Evolutionary conservation across 2,113 vertebrate genomes (phyloP).

Genomic region (Eubucco bourcierii): DNA sequence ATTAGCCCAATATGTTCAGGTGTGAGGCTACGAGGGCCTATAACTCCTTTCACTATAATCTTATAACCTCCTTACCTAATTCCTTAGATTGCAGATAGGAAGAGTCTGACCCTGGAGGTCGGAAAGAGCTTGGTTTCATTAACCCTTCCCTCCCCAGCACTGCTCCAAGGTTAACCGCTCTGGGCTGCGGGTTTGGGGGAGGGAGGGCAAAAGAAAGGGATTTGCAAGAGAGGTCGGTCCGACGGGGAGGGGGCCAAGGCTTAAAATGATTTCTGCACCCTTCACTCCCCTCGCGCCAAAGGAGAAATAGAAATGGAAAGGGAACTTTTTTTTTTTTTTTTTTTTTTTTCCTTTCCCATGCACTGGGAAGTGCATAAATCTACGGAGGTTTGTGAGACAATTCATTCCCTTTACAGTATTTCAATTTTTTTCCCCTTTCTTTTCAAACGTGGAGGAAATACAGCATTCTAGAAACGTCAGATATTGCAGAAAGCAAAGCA

Average conservation of each 20-base stretch:
- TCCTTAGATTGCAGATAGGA: constrained; percentile 76
- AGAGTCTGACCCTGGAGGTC: constrained; percentile 81
- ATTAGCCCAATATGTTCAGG: constrained; percentile 66
- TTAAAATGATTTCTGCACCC: constrained; percentile 1
- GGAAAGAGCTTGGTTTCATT: constrained; percentile 83
- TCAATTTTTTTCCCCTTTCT: neutral
- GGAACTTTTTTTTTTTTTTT: neutral
- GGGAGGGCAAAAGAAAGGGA: constrained; percentile 41
- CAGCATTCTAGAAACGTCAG: neutral
- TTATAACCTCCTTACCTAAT: constrained; percentile 80
- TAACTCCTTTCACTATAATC: constrained; percentile 75
- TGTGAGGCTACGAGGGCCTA: constrained; percentile 60
- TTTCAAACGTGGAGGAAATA: neutral
- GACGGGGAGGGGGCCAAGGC: neutral
- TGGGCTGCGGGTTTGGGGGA: constrained; percentile 60
- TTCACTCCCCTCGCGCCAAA: neutral
- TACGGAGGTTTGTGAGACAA: neutral
- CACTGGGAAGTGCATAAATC: neutral
- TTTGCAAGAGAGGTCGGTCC: neutral
- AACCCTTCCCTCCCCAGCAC: constrained; percentile 83
- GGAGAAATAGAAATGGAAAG: constrained; percentile 10
- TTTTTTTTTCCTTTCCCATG: neutral
- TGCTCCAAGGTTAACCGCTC: constrained; percentile 84
- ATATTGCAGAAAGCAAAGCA: neutral
- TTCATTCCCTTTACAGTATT: neutral